Base-by-base conservation (phyloP, 2,888 invertebrate genomes). In the Ormyrus pomaceus region DNA sequence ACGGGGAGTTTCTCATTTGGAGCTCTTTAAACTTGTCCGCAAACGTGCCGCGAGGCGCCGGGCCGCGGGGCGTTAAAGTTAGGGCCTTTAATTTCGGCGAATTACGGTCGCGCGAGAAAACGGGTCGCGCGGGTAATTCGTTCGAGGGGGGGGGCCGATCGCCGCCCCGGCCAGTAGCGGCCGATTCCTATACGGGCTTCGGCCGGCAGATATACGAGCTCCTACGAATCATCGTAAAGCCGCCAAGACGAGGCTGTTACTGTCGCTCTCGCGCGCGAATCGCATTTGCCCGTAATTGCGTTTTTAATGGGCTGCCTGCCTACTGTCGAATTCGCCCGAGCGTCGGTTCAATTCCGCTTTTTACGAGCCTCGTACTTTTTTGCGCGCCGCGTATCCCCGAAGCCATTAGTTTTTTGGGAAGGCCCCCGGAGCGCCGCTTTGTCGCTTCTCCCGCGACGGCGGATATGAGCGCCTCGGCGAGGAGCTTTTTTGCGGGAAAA, bases 261-360 rank as follows among this genome's bases (percentile, higher is more conserved):
- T 79, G 66, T 53, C 73, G 64, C 70, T 51, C 74, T 58, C 48
- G 6, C 66, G 10, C 69, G 86, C 84, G 85, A 86, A 85, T 86
- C 85, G 86, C 87, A 85, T 86, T 87, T 86, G 85, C 84, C 82
- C 85, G 86, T 87, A 88, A 87, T 87, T 87, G 87, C 87, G 83
- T 88, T 88, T 87, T 88, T 88, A 87, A 87, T 85, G 87, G 87
- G 70, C 83, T 71, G 7, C n/a, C 53, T 9, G 0, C 56, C 45
- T 85, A 86, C 85, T 87, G 87, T 85, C 87, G 86, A 86, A 87
- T 87, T 86, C 83, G 82, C 85, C 34, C 34, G 34, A 34, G 34
- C 50, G 81, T 4, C 82, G 83, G 83, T 83, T 84, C 87, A 84
- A 85, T 77, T 85, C 82, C 82, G 84, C 83, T 83, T 87, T 88